Conservation (phyloP, 2,113 vertebrate species). For the Apus apus region DNA sequence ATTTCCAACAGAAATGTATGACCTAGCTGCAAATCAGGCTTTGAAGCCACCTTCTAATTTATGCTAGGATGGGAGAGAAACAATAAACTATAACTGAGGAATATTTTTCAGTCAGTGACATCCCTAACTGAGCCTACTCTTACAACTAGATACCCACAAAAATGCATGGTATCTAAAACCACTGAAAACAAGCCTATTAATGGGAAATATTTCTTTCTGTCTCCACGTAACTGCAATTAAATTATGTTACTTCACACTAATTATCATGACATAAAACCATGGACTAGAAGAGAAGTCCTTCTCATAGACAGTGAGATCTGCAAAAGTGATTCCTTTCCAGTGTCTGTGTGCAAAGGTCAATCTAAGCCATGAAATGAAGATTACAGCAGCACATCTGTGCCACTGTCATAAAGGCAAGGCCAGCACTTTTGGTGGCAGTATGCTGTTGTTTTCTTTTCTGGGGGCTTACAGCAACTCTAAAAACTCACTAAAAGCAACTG, state of each 20-base stretch:
- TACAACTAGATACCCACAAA: background rate
- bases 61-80: background rate
- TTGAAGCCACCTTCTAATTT: background rate
- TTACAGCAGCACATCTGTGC: background rate
- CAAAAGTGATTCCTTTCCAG: conserved; percentile 8
- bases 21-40: background rate
- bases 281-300: background rate
- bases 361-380: background rate
- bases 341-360: conserved; percentile 12
- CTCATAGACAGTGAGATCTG: background rate
- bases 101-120: conserved; percentile 12
- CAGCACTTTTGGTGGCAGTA: background rate
- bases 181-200: background rate
- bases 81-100: background rate
- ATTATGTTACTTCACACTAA: conserved; percentile 46
- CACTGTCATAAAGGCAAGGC: background rate
- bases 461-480: background rate
- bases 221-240: conserved; percentile 50
- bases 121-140: background rate
- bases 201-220: background rate
- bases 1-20: background rate
- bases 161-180: background rate
- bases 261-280: conserved; percentile 59
- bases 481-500: conserved; percentile 26
- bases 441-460: background rate